These are phyloP conservation scores for Petrocephalus sullivani DNA, from an alignment of 2,797 vertebrate genomes.

Conservation along the genomic window DNA sequence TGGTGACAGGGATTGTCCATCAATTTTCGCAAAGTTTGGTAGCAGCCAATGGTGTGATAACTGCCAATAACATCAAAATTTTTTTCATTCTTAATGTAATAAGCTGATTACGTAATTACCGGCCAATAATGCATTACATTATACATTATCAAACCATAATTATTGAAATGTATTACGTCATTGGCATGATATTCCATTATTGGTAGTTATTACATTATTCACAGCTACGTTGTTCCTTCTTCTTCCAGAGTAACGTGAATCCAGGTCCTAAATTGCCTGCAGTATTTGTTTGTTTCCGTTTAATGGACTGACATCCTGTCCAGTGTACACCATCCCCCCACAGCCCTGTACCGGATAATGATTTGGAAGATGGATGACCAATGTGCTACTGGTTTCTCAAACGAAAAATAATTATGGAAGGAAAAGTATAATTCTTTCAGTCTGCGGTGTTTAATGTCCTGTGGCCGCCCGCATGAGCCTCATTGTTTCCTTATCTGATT, in stretches of 20 bases:
- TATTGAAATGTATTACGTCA: not conserved
- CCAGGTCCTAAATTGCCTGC: not conserved
- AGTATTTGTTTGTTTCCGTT: not conserved
- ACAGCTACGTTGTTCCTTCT: not conserved
- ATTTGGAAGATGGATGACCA: not conserved
- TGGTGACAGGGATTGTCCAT: not conserved
- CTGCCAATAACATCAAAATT: no score
- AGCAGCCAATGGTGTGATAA: not conserved
- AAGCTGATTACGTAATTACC: not conserved
- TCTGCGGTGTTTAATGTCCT: constrained; percentile 41
- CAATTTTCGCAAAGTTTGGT: not conserved
- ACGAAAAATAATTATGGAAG: constrained; percentile 52
- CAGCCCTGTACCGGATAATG: not conserved
- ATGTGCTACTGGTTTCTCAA: constrained; percentile 44
- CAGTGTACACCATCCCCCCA: not conserved
- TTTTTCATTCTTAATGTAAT: not conserved
- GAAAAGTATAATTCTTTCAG: constrained; percentile 48
- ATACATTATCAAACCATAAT: not conserved
- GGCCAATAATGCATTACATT: not conserved
- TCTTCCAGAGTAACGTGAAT: not conserved
- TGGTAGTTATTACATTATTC: not conserved
- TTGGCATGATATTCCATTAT: not conserved
- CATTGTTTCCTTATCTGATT: constrained; percentile 43
- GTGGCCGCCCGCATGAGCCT: constrained; percentile 50
- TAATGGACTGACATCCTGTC: not conserved